Base-by-base conservation (phyloP, 2,113 vertebrate species). In the Echinops telfairi region DNA sequence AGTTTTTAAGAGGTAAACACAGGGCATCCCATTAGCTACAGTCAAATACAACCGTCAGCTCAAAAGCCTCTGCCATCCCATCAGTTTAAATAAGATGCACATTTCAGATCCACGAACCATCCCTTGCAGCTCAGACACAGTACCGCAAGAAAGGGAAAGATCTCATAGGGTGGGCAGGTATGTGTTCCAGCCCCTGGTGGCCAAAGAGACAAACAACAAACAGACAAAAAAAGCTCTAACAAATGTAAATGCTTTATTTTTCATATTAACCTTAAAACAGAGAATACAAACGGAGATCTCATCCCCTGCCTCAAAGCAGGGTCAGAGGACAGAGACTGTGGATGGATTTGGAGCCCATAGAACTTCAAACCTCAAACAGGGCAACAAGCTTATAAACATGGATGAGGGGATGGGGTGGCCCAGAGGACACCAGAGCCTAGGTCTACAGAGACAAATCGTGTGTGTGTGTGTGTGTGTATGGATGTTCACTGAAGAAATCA, bases 171-270 rank as follows among this genome's bases (percentile, higher is more conserved):
- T 89, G 60, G 14, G 17, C 71, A 36, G 71, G 71, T 38, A 8
- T 53, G 8, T 38, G 58, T 58, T 94, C 78, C 38, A 47, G 29
- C 36, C 17, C 81, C 60, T 73, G 81, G 38, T n/a, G 47, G 53
- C 81, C 6, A 93, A 83, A 76, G 1, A 94, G 14, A 90, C n/a
- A 87, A 68, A 91, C 94, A 62, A 92, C 77, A 90, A n/a, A 68
- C 53, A 71, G 70, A 70, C 66, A 71, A 71, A 71, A 90, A 53
- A 10, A 83, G 6, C 15, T 84, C 0, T 57, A 79, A 93, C 17
- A 92, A 43, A 1, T 40, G 75, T 71, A 91, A 96, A 96, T 25
- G 6, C 36, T 98, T 98, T 98, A 98, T 98, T 98, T 53, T 93
- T 97, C 94, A 85, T 88, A 62, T 89, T 75, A 86, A 92, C 89